phyloP scores from a whole-genome alignment of 2,797 vertebrate genomes.

The Galago senegalensis region DNA sequence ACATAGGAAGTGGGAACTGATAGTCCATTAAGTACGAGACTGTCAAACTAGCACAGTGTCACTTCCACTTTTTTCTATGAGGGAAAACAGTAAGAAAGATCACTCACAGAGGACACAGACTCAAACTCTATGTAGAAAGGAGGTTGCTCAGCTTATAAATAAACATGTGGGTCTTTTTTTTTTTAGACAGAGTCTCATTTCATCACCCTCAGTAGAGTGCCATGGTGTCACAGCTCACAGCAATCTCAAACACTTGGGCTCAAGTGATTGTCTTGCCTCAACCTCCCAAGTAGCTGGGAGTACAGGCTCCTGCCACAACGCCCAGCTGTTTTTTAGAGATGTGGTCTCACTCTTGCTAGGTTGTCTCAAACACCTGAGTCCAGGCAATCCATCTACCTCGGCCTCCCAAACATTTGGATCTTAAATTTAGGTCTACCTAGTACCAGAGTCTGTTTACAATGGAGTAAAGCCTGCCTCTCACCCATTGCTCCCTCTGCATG shows the following conservation, averaged over 20 bases:
- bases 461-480: background rate
- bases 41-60: background rate
- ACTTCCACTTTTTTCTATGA: background rate
- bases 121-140: background rate
- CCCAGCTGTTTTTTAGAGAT: too few relatives aligned
- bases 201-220: too few relatives aligned
- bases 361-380: too few relatives aligned
- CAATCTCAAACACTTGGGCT: too few relatives aligned
- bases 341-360: too few relatives aligned
- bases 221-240: too few relatives aligned
- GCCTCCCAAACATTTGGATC: background rate
- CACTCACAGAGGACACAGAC: background rate
- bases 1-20: background rate
- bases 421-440: background rate
- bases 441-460: background rate
- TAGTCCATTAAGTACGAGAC: background rate
- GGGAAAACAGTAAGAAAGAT: background rate
- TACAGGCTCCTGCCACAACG: too few relatives aligned
- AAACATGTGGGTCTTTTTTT: conserved; percentile 4
- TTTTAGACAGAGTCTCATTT: too few relatives aligned
- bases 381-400: too few relatives aligned
- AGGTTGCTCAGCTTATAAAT: background rate
- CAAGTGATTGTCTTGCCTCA: too few relatives aligned
- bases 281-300: too few relatives aligned
- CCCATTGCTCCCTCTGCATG: background rate